Base-by-base conservation (phyloP, 2,113 vertebrate species). In the Catharus fuscescens region DNA sequence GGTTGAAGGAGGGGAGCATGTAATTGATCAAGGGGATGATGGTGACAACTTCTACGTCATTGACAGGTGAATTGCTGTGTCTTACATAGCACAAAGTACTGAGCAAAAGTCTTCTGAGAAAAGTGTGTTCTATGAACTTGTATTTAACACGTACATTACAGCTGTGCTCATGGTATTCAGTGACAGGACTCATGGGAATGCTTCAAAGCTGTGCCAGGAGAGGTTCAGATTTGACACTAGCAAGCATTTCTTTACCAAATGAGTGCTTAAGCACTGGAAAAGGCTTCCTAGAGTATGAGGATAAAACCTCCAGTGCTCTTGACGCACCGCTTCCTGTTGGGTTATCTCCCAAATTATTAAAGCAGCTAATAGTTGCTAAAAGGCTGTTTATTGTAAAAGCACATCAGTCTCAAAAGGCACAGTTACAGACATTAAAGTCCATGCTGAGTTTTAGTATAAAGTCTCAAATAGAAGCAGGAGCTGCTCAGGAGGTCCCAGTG, bases 21-120 rank as follows among this genome's bases (percentile, higher is more conserved):
- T 99, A 85, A 99, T 99, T 74, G 99, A 99, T 96, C 99, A 99
- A 98, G 99, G 99, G 45, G 99, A 99, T 85, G 99, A 99, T 57
- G 99, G 99, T 18, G 99, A 99, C 98, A 99, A 99, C 98, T 99
- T 99, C 95, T 99, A 99, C 32, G 99, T 99, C 69, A 99, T 99
- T 78, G 99, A 99, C 86, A 99, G 98, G 99, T 99, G 96, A 97
- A 93, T 95, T 26, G 32, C 26, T 48, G 18, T 56, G 34, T 83
- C 66, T 61, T 57, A 15, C 65, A 14, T 6, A 88, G 36, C 45
- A 85, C 52, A 36, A 56, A 86, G n/a, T 36, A 18, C 64, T 62
- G 10, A 32, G 40, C 25, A 66, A 8, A 92, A 40, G 34, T 64
- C 19, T 14, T 26, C 1, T 80, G 45, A 65, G 28, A 82, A 86